Conservation (phyloP, 2,888 invertebrate species). For the Phragmatobia fuliginosa region DNA sequence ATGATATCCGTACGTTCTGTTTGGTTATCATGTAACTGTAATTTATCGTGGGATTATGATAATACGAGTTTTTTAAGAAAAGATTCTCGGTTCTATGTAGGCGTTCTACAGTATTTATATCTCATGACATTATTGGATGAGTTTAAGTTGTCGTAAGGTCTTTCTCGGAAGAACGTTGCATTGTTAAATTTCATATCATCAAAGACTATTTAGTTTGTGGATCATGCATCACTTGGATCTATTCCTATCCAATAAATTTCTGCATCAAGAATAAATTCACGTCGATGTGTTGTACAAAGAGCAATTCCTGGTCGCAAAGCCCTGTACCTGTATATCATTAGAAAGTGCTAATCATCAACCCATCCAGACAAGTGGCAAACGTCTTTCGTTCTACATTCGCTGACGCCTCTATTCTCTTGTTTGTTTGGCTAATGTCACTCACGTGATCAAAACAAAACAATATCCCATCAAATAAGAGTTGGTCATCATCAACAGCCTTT, state of each 20-base stretch:
- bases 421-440: too few species aligned
- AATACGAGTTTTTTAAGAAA: conserved; percentile 45
- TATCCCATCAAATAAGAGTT: too few species aligned
- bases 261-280: background rate
- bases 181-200: background rate
- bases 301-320: background rate
- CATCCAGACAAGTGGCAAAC: too few species aligned
- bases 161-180: conserved; percentile 9
- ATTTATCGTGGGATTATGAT: conserved; percentile 63
- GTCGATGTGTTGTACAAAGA: background rate
- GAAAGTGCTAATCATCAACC: too few species aligned
- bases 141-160: conserved; percentile 34
- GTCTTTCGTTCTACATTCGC: too few species aligned
- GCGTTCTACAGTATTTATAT: conserved; percentile 41
- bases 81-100: conserved; percentile 37
- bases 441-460: too few species aligned
- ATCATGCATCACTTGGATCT: background rate
- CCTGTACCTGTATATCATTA: background rate
- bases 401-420: too few species aligned
- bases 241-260: background rate
- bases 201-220: background rate
- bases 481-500: too few species aligned
- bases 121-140: conserved; percentile 36
- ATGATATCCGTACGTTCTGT: conserved; percentile 42
- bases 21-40: conserved; percentile 57